phyloP scores from a whole-genome alignment of 1,140 invertebrate genomes.

The Stenopsyche tienmushanensis region DNA sequence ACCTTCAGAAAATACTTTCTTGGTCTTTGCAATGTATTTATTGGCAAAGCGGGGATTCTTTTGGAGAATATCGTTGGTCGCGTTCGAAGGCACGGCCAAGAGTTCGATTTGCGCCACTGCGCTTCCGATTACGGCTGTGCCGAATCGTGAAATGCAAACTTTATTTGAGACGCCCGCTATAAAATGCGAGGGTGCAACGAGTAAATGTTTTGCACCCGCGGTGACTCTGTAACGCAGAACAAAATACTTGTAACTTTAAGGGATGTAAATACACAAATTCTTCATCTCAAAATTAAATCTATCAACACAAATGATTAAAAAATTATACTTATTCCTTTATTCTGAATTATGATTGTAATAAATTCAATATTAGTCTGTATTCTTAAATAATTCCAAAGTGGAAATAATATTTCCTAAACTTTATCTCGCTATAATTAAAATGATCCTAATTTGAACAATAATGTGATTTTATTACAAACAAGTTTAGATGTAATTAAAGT shows the following conservation, averaged over 20 bases:
- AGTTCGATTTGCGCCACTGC: slow-evolving; percentile 34
- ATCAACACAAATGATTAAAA: too few species aligned
- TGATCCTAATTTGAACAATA: too few species aligned
- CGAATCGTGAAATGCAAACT: slow-evolving; percentile 37
- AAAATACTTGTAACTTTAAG: too few species aligned
- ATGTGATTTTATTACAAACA: too few species aligned
- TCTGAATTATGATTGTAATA: too few species aligned
- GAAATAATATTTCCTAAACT: too few species aligned
- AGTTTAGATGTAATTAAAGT: too few species aligned
- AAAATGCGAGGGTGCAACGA: slow-evolving; percentile 30
- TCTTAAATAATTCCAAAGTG: too few species aligned
- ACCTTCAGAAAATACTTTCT: slow-evolving; percentile 33
- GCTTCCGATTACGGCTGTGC: slow-evolving; percentile 20
- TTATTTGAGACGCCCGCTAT: slow-evolving; percentile 28
- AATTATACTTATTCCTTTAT: too few species aligned
- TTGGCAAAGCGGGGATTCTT: neutral
- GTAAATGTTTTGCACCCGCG: slow-evolving; percentile 24
- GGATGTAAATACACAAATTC: neutral
- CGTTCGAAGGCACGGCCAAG: neutral
- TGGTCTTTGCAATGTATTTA: slow-evolving; percentile 28
- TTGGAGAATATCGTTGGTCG: neutral
- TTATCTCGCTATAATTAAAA: too few species aligned
- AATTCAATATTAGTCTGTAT: too few species aligned
- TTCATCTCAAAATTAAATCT: neutral
- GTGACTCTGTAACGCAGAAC: slow-evolving; percentile 5